Conservation (phyloP, 2,888 invertebrate species). For the Dicranocentrus wangi region DNA sequence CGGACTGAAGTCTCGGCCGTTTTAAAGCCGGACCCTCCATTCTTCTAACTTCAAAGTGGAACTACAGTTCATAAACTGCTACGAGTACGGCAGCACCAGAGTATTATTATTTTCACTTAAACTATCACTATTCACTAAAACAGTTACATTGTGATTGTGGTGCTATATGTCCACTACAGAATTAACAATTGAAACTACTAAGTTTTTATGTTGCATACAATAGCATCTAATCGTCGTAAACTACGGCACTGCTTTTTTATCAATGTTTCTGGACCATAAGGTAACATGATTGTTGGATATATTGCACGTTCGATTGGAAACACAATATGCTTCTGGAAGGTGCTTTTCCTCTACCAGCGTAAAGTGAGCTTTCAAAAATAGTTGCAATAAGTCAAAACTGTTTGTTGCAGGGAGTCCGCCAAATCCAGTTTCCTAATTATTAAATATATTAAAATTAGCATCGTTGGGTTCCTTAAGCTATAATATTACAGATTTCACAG, state of each 20-base stretch:
- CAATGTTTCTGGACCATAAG: conserved; percentile 61
- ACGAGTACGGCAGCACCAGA: conserved; percentile 43
- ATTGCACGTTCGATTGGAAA: conserved; percentile 65
- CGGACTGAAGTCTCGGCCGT: conserved; percentile 68
- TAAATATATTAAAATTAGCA: neutral
- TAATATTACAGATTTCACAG: too few relatives aligned
- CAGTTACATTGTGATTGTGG: conserved; percentile 56
- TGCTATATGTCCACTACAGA: neutral
- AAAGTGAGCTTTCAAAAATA: conserved; percentile 62
- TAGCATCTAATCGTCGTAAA: conserved; percentile 27
- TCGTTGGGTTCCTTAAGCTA: too few relatives aligned
- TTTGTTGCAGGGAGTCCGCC: conserved; percentile 47
- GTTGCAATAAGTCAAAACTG: conserved; percentile 67
- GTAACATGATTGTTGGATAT: conserved; percentile 70
- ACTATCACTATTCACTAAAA: conserved; percentile 32
- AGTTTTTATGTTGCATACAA: conserved; percentile 40
- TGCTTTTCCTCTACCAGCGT: conserved; percentile 62
- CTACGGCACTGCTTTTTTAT: conserved; percentile 52
- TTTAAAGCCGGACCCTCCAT: conserved; percentile 72
- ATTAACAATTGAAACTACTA: conserved; percentile 13
- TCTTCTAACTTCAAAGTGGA: conserved; percentile 7
- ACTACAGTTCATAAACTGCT: conserved; percentile 32
- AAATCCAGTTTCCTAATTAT: conserved; percentile 64
- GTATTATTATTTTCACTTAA: conserved; percentile 25
- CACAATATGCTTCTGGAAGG: conserved; percentile 66